Evolutionary conservation across 2,113 vertebrate genomes (phyloP), one percentile per base, ranked within the genome.

Genomic region (Marcusenius ussheri): DNA sequence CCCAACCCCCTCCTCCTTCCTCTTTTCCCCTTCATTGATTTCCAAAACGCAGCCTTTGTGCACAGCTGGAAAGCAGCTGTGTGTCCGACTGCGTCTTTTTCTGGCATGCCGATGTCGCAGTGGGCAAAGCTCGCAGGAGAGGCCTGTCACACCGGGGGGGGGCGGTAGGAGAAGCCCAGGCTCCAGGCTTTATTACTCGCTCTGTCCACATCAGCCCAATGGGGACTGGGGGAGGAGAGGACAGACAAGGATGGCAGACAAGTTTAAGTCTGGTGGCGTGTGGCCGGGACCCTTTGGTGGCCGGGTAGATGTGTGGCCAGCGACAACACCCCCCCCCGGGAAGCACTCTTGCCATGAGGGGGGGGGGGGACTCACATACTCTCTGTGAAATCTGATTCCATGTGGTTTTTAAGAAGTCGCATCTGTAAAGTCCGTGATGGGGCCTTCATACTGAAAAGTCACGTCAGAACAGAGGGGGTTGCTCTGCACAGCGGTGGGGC

Each of bases 1-100:
- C 8, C 94, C 2, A 53, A 35, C 53, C 87, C 87, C 53, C 27
- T 19, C 49, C 27, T 39, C 89, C 95, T 95, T 91, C 94, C 95
- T 95, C 94, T 96, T 80, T 95, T 96, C 94, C 95, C 95, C 95
- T 96, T 96, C 95, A 96, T 96, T 96, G 95, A 96, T 96, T 96
- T 96, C 96, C 95, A 96, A 96, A 96, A 95, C 94, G 93, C 92
- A 94, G 94, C 94, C 95, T 96, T 95, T 96, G 95, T 96, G 93
- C 95, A 95, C 96, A 96, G 96, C 96, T 96, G 96, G 94, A 92
- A 92, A 94, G 95, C 96, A 96, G 96, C 96, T 96, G 96, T 96
- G 95, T 94, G 94, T 89, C 86, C 94, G 93, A 94, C 92, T 93
- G 93, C 93, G 95, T 93, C 91, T 92, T 93, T 94, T 94, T 96